phyloP scores from a whole-genome alignment of 2,113 vertebrate genomes.

The Odontophorus gujanensis region DNA sequence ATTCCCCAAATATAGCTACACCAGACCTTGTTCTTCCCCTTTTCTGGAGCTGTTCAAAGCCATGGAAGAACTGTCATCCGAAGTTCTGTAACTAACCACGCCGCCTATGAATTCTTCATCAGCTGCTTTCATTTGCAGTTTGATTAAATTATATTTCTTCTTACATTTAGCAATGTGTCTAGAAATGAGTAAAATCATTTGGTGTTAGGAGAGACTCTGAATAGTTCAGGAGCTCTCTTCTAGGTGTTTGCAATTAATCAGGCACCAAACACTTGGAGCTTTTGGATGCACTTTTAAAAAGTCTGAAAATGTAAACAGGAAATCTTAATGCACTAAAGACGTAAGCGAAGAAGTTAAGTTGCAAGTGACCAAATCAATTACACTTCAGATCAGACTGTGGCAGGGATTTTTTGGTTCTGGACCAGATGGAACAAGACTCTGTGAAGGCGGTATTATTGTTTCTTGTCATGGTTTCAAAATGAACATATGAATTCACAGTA shows the following conservation, averaged over 20 bases:
- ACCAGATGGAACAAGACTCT: constrained; percentile 5
- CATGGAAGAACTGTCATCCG: constrained; percentile 29
- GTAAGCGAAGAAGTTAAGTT: not conserved
- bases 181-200: constrained; percentile 48
- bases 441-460: constrained; percentile 12
- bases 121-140: constrained; percentile 50
- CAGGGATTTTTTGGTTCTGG: constrained; percentile 14
- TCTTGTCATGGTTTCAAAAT: constrained; percentile 50
- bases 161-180: constrained; percentile 24
- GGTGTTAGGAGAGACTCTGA: constrained; percentile 32
- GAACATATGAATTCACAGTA: not conserved
- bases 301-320: constrained; percentile 61
- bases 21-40: constrained; percentile 38
- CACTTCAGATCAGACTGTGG: constrained; percentile 21
- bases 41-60: constrained; percentile 43
- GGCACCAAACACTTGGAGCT: constrained; percentile 36
- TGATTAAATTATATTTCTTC: not conserved
- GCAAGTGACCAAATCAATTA: constrained; percentile 24
- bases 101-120: constrained; percentile 20
- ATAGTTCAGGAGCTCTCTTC: constrained; percentile 7
- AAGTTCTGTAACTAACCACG: constrained; percentile 33
- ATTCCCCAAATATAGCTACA: constrained; percentile 35
- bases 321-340: constrained; percentile 36
- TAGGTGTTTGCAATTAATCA: constrained; percentile 65
- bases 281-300: constrained; percentile 56